Evolutionary conservation across 2,797 vertebrate species (phyloP), one percentile per base, ranked within the genome.

Genomic region (Hirundo rustica): DNA sequence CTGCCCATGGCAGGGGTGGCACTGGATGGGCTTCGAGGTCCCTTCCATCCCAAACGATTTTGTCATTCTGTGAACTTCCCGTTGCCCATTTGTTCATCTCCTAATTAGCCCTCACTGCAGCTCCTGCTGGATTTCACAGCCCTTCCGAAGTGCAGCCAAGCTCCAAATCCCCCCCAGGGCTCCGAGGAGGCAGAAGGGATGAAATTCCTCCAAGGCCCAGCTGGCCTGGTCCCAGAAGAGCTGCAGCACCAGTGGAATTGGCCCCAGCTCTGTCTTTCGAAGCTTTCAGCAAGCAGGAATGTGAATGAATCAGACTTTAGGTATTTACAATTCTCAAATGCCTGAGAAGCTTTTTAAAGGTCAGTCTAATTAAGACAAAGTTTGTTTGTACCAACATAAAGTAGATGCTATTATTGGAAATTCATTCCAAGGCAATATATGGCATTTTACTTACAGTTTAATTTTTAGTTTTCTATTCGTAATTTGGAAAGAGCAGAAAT

Each of bases 321-420:
- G 93, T 95, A 95, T 96, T 97, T 96, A 96, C 95, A 95, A 78
- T 94, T 91, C 94, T 96, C 74, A 90, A 79, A 95, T 94, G 96
- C 94, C 88, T 91, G 85, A 95, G 96, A 97, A 97, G 95, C 97
- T 97, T 92, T 97, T 91, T 95, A 98, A 98, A 98, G 98, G 97
- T 97, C 97, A 97, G 71, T 85, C 97, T 97, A 96, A 97, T 98
- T 97, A 98, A 97, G 95, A 96, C 84, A 92, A 89, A 96, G 95
- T 96, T 97, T 97, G 92, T 97, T 96, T 97, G 96, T 97, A 96
- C 96, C 92, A 80, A 64, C 90, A 85, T 92, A 94, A 97, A 97
- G 93, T 96, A 95, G 95, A 90, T 92, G 38, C 96, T 97, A 96
- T 98, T 97, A 97, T 97, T 97, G 97, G 97, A 97, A 97, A 95